A percentile compares a stretch with the other conserved stretches of the same genome.
phyloP scores from a whole-genome alignment of 2,113 vertebrate species.

The Corythornis vintsioides region DNA sequence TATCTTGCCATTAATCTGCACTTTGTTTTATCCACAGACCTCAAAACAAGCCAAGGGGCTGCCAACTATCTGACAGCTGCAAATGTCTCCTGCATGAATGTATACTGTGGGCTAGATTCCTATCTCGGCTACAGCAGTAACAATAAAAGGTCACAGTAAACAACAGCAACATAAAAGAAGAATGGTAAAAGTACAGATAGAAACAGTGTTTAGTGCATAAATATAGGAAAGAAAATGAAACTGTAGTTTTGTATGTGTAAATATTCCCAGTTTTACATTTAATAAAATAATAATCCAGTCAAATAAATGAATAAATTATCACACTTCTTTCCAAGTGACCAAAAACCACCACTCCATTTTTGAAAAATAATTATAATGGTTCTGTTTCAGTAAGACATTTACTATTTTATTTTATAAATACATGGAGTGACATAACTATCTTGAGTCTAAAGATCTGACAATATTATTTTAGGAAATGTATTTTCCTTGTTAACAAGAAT shows the following conservation, averaged over 20 bases:
- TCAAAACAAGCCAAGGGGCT: slow-evolving; percentile 27
- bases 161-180: background rate
- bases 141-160: background rate
- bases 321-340: background rate
- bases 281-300: background rate
- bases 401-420: background rate
- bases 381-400: background rate
- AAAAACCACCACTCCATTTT: background rate
- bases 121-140: slow-evolving; percentile 2
- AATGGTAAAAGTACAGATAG: background rate
- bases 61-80: slow-evolving; percentile 28
- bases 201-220: background rate
- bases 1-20: slow-evolving; percentile 45
- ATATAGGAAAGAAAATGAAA: background rate
- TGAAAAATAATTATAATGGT: background rate
- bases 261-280: background rate
- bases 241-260: background rate
- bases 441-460: background rate
- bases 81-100: background rate
- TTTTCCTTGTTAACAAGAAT: background rate
- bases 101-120: slow-evolving; percentile 25
- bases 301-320: background rate
- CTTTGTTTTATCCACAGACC: background rate
- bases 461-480: background rate
- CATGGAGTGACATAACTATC: background rate